Base-by-base conservation (phyloP, 2,888 invertebrate genomes). In the Pardosa pseudoannulata region DNA sequence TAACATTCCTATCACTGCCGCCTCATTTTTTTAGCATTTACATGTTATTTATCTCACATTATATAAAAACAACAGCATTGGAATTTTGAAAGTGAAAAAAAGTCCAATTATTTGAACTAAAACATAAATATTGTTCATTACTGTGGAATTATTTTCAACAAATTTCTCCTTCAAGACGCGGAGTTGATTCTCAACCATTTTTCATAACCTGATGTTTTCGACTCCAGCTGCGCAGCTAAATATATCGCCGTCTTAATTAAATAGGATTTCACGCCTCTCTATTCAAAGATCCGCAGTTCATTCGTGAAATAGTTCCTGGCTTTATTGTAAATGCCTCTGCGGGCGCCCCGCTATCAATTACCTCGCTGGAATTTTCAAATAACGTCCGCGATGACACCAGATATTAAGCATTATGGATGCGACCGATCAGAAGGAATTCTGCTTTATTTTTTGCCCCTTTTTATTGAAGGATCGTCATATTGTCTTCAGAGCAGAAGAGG, bases 261-360 rank as follows among this genome's bases (percentile, higher is more conserved):
- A 56, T 56, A 56, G 56, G 56, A 56, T 56, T 56, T 19, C 56
- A 56, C 16, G 23, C 3, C 23, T 2, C 2, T 23, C 23, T 23
- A 23, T 56, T 56, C 56, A 56, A 23, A 56, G 11, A 23, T 1
- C 11, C 23, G 19, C 5, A 19, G 23, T 19, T 11, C 23, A 19
- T 36, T 36, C 6, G 16, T 23, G 56, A 56, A 56, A 23, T 56
- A 56, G 56, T 56, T 56, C 23, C 16, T 0, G 23, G 3, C 56
- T 23, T 56, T 83, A 83, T 83, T 76, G 67, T 78, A 29, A 31
- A 83, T 83, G 62, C 83, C 83, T 1, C 83, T n/a, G 83, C 32
- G 29, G 83, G 78, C 19, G n/a, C 23, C 46, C 28, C 27, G n/a
- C 27, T 65, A 67, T 67, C 76, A 72, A 74, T 74, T 73, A 16